Percentiles rank a stretch among this genome's conserved stretches.
These are phyloP conservation scores for Orchesella flavescens DNA, from an alignment of 2,888 invertebrate genomes.

Conservation along the genomic window DNA sequence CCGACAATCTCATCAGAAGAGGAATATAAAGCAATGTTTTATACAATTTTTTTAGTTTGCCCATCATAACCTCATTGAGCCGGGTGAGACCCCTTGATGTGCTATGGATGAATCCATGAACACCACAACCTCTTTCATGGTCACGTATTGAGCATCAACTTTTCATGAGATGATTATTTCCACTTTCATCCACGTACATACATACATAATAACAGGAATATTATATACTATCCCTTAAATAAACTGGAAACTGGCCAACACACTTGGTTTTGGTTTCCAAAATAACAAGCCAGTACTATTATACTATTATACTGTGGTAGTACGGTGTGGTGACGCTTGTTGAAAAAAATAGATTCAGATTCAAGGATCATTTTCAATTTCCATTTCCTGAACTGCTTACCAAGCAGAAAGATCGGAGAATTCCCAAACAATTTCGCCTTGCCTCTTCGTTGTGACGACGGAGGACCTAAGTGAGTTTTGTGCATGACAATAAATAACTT, in stretches of 20 bases:
- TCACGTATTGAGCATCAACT: constrained; percentile 57
- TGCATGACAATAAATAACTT: not conserved
- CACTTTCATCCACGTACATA: constrained; percentile 34
- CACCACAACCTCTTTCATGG: constrained; percentile 47
- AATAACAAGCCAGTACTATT: not conserved
- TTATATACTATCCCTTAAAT: not conserved
- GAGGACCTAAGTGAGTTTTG: not conserved
- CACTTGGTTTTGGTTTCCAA: not conserved
- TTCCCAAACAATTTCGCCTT: not conserved
- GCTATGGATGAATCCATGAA: constrained; percentile 8
- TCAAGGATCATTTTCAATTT: constrained; percentile 19
- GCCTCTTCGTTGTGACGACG: no score
- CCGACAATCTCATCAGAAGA: no score
- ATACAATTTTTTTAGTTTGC: not conserved
- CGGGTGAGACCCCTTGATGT: constrained; percentile 12
- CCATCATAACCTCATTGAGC: not conserved
- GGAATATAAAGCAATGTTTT: not conserved
- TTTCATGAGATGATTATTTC: constrained; percentile 59
- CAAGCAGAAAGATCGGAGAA: not conserved
- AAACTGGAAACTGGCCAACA: constrained; percentile 45
- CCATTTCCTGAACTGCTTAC: constrained; percentile 8
- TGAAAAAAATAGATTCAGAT: not conserved
- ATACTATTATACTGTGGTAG: not conserved
- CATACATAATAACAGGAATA: constrained; percentile 1
- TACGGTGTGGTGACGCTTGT: not conserved